Evolutionary conservation across 2,888 invertebrate species (phyloP), one percentile per base, ranked within the genome.

Genomic region (Clanis bilineata): DNA sequence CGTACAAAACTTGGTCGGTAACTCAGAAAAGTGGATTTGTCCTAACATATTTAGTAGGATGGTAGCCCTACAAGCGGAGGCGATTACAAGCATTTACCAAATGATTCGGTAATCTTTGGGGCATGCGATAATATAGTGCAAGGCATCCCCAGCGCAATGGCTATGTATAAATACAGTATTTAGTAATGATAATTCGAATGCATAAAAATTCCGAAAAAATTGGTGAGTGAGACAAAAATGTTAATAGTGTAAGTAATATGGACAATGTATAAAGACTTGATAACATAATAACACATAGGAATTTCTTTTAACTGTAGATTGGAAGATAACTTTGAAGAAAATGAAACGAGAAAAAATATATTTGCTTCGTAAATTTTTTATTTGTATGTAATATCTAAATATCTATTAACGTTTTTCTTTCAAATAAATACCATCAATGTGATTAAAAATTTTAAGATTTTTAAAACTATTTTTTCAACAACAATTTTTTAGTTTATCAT

Each of bases 61-160:
- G n/a, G n/a, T n/a, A n/a, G n/a, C n/a, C n/a, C n/a, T n/a, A n/a
- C n/a, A n/a, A n/a, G n/a, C n/a, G 69, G 80, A 83, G 85, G 87
- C 82, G 88, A 89, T 90, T 89, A 91, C 90, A 86, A 84, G 63
- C 88, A 77, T 85, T 91, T 90, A 90, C 89, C 79, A 81, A 83
- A 85, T 85, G 82, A 88, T 89, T 85, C 82, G 80, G 88, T 90
- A 90, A 90, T 87, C 85, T 85, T 73, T 76, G 68, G 65, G 55
- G 57, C 45, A 64, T 54, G 59, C 58, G 63, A 66, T 72, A 83
- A 85, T 85, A 38, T 32, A 54, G 32, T 39, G 45, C 64, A 63
- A 65, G 21, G 57, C 21, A 72, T 72, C 75, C n/a, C 15, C 63
- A 72, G 67, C 69, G 68, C 64, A 68, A 71, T 69, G 66, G 55